Base-by-base conservation (phyloP, 2,888 invertebrate species). In the Leptura quadrifasciata region DNA sequence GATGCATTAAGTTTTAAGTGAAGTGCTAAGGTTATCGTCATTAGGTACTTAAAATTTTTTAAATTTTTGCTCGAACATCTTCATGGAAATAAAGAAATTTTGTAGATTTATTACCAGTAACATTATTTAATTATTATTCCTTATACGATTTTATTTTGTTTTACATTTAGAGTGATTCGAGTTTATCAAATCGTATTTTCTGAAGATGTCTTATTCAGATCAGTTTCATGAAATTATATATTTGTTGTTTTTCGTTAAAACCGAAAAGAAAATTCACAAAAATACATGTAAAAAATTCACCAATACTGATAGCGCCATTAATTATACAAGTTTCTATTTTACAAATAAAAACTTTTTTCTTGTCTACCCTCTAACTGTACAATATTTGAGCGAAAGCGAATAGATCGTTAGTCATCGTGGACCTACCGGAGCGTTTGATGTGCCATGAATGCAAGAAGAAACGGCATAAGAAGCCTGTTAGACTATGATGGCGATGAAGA, bases 1-100 rank as follows among this genome's bases (percentile, higher is more conserved):
- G 18, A 64, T 47, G 57, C 72, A 72, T 63, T 63, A 64, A 64
- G 54, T 24, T 61, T 24, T 31, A 31, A 9, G 12, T 39, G 15
- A 61, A 61, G 31, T 61, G 60, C 24, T n/a, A 31, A 39, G 39
- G 35, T 63, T 63, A 63, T 35, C 35, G 18, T 39, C 31, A 18
- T 17, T 17, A 63, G 35, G 63, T 63, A 39, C 35, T 63, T 63
- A 63, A 63, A 17, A 63, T 63, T 39, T 35, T 63, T 39, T 17
- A 63, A 63, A 63, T 39, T 63, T 63, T 9, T 55, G 15, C 10
- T 18, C 1, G 12, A 39, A 39, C 12, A 12, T 39, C 1, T 39
- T 39, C 27, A 5, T 27, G 12, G 1, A 12, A 12, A 6, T 31
- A 5, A 8, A 6, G 6, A 5, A 31, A 31, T 6, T 31, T 31